Evolutionary conservation across 2,797 vertebrate genomes (phyloP).

Genomic region (Lepilemur ruficaudatus): DNA sequence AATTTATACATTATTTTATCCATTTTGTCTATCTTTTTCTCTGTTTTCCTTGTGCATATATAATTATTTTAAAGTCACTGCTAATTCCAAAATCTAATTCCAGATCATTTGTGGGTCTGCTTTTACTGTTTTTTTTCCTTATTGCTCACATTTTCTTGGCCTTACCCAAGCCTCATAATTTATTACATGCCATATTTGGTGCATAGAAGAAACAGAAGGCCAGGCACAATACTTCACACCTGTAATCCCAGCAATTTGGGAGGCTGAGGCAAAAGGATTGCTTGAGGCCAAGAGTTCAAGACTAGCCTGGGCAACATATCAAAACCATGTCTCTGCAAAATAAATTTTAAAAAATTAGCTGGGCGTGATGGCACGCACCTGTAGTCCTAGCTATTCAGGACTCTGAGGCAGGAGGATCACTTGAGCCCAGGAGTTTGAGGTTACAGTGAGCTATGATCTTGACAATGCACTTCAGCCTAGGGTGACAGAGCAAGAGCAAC

Average conservation of each 20-base stretch:
- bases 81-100: neutral
- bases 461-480: neutral
- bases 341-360: neutral
- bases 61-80: neutral
- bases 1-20: neutral
- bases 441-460: neutral
- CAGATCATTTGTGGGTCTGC: neutral
- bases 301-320: neutral
- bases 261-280: neutral
- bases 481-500: neutral
- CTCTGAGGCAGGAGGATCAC: neutral
- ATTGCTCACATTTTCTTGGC: neutral
- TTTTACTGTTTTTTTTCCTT: neutral
- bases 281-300: neutral
- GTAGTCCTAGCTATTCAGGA: neutral
- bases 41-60: neutral
- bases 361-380: neutral
- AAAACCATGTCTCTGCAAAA: neutral
- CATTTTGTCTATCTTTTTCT: neutral
- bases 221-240: neutral
- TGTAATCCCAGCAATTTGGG: neutral
- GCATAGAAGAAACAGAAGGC: neutral
- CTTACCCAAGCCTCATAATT: neutral
- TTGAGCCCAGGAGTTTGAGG: neutral
- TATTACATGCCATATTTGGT: neutral